These are phyloP conservation scores for Cephalotes varians DNA, from an alignment of 2,888 invertebrate species.

Conservation along the genomic window DNA sequence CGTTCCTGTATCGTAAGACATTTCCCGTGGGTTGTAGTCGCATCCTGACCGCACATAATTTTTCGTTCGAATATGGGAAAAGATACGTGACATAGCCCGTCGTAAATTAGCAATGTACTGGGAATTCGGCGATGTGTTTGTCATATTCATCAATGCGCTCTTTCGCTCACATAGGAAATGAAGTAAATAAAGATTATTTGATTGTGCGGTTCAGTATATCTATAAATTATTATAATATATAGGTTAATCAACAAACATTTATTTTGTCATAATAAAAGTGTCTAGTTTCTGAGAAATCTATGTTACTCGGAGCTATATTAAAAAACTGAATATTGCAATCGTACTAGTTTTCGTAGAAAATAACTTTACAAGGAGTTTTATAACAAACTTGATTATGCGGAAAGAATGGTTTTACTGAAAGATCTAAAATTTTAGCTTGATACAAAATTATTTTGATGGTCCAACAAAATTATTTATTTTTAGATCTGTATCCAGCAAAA, in stretches of 20 bases:
- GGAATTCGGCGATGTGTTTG: slow-evolving; percentile 22
- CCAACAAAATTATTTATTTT: too few relatives aligned
- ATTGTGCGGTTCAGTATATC: background rate
- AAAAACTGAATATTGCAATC: background rate
- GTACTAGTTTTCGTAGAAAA: background rate
- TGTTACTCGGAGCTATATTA: background rate
- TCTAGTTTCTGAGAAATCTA: background rate
- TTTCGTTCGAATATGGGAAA: slow-evolving; percentile 67
- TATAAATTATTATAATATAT: background rate
- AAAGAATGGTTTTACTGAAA: too few relatives aligned
- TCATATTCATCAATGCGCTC: background rate
- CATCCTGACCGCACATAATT: slow-evolving; percentile 75
- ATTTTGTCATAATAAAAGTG: background rate
- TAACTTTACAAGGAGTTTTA: background rate
- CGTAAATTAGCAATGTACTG: slow-evolving; percentile 39
- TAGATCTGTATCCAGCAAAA: too few relatives aligned
- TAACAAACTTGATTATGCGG: background rate
- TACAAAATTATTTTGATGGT: too few relatives aligned
- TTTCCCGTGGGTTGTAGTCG: slow-evolving; percentile 59
- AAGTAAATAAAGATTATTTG: slow-evolving; percentile 12
- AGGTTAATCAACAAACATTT: background rate
- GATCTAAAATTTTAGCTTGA: too few relatives aligned
- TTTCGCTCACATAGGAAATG: background rate
- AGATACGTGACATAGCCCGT: slow-evolving; percentile 23
- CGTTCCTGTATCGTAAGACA: slow-evolving; percentile 63